Evolutionary conservation across 2,797 vertebrate genomes (phyloP), one percentile per base, ranked within the genome.

Genomic region (Poeciliopsis gracilis): DNA sequence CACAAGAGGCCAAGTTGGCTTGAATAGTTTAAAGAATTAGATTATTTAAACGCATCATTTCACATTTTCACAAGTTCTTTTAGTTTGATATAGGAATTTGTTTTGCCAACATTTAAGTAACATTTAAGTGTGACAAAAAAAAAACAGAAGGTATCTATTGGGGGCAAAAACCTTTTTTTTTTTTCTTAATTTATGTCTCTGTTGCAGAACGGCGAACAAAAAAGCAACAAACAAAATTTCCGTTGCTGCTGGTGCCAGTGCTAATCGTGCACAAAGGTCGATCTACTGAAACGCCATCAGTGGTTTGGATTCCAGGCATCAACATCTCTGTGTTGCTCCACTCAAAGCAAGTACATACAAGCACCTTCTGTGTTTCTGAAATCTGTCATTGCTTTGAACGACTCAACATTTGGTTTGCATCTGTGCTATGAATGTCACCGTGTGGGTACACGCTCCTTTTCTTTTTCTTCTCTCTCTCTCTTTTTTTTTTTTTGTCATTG

Each of bases 361-460:
- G 83, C 81, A 77, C 76, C 61, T 38, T 55, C 45, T 74, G 82
- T 82, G 77, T 79, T 85, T 86, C 76, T 87, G 76, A 86, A 79
- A 89, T 89, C 79, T 53, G 87, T 89, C 87, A 86, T 63, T 72
- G 53, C 87, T 91, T 88, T 85, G 73, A 91, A 79, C 75, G 84
- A 86, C 91, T 92, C 87, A 88, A 82, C 88, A 86, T 90, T 87
- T 87, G 83, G 82, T 83, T 92, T 89, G 92, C 86, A 90, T 92
- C 93, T 90, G 86, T 57, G 28, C 83, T 77, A 81, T 88, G 90
- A 90, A 91, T 88, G 93, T 92, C 92, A 91, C 89, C 84, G 89
- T 92, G 91, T 93, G 89, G 89, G 92, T 85, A 90, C 87, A 83
- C 16, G 80, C 70, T 83, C 36, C 81, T 78, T 81, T 87, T 86